Percentiles rank a stretch among this genome's conserved stretches.
Conservation (phyloP, 2,888 invertebrate genomes). For the Chrysolina oricalcia region DNA sequence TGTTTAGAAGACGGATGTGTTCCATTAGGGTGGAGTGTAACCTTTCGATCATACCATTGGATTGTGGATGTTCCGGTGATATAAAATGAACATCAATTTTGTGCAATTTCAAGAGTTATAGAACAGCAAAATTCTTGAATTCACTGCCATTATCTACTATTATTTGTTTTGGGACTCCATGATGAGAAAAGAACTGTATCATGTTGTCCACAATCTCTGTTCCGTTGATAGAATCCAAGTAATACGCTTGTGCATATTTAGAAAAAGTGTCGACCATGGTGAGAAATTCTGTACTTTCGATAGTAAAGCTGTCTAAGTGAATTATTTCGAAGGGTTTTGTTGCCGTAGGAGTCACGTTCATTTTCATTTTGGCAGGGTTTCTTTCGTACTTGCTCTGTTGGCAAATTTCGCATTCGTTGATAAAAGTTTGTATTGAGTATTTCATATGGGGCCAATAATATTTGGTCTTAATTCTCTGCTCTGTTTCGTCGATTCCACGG, state of each 20-base stretch:
- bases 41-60: constrained; percentile 38
- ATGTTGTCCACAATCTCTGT: constrained; percentile 45
- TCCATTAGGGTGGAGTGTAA: not conserved
- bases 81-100: constrained; percentile 52
- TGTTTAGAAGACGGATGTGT: not conserved
- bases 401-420: constrained; percentile 38
- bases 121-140: constrained; percentile 50
- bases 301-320: too few species aligned
- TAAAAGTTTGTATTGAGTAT: constrained; percentile 34
- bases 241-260: constrained; percentile 36
- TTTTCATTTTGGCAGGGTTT: not conserved
- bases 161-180: constrained; percentile 48
- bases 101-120: constrained; percentile 46
- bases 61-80: constrained; percentile 45
- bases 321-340: too few species aligned
- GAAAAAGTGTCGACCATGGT: too few species aligned
- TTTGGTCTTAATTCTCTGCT: constrained; percentile 25
- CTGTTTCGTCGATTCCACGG: constrained; percentile 31
- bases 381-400: constrained; percentile 34
- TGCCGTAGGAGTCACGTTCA: too few species aligned
- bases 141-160: constrained; percentile 52
- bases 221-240: constrained; percentile 16
- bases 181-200: constrained; percentile 50
- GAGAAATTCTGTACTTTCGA: not conserved
- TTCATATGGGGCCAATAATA: constrained; percentile 39